These are phyloP conservation scores for Cantharis flavilabris DNA, from an alignment of 2,888 invertebrate species.

Conservation along the genomic window DNA sequence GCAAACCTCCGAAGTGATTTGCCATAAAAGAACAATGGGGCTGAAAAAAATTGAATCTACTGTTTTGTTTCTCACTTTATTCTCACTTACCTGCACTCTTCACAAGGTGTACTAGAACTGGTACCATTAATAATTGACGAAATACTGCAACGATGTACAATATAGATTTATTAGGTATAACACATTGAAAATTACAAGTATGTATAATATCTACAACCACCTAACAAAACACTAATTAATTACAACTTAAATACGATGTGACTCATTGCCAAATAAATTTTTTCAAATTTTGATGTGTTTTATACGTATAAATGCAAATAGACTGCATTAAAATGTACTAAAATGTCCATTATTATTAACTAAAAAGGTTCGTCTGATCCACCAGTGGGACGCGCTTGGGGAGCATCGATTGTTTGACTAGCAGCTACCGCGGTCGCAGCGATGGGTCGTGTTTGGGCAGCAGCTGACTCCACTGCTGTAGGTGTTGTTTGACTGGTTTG, in stretches of 20 bases:
- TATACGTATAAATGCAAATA: neutral
- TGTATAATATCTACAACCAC: constrained; percentile 24
- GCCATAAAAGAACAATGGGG: no score
- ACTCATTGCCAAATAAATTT: neutral
- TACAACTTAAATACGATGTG: constrained; percentile 5
- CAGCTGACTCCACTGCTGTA: constrained; percentile 47
- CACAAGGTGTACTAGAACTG: no score
- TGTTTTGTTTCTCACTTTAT: no score
- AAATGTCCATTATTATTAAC: constrained; percentile 2
- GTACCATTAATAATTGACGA: neutral
- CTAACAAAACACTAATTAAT: constrained; percentile 16
- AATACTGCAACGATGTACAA: neutral
- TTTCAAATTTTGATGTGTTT: neutral
- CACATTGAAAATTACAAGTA: constrained; percentile 8
- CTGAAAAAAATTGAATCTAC: no score
- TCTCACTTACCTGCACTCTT: no score
- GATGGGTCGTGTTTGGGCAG: constrained; percentile 43
- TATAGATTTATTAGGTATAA: neutral
- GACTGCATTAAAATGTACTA: constrained; percentile 4
- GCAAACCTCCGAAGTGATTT: no score
- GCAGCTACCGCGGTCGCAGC: constrained; percentile 36
- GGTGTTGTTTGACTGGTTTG: constrained; percentile 54
- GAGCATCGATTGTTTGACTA: constrained; percentile 45
- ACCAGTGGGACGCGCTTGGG: constrained; percentile 43
- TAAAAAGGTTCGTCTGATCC: constrained; percentile 45